phyloP scores from a whole-genome alignment of 2,888 invertebrate genomes.

The Coenonympha glycerion region DNA sequence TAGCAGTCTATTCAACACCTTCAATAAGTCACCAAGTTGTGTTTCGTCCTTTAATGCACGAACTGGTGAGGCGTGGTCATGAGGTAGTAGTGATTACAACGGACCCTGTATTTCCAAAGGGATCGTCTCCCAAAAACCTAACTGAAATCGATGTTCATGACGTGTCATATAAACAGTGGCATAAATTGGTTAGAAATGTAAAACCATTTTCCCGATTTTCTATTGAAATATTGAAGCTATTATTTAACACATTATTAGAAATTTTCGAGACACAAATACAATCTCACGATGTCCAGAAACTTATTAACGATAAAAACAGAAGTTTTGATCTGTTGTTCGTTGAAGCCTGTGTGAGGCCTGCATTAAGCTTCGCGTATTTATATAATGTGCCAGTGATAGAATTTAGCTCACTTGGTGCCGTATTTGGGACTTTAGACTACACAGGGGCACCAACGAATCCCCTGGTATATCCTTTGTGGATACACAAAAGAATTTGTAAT shows the following conservation, averaged over 20 bases:
- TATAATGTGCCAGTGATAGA: constrained; percentile 37
- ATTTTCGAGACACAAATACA: constrained; percentile 21
- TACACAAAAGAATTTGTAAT: constrained; percentile 31
- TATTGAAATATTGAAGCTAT: not conserved
- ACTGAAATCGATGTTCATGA: constrained; percentile 41
- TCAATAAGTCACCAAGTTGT: constrained; percentile 49
- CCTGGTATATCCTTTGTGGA: constrained; percentile 28
- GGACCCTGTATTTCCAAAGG: constrained; percentile 33
- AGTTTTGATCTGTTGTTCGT: constrained; percentile 38
- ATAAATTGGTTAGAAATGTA: too few relatives aligned
- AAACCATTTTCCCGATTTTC: too few relatives aligned
- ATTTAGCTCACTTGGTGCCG: constrained; percentile 36
- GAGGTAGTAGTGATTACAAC: constrained; percentile 44
- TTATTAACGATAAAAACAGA: constrained; percentile 13
- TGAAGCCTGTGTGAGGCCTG: constrained; percentile 32
- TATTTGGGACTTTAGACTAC: constrained; percentile 20
- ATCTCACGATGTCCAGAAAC: constrained; percentile 14
- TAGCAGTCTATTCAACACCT: constrained; percentile 43
- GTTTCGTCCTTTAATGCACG: constrained; percentile 38
- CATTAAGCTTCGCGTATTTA: constrained; percentile 32
- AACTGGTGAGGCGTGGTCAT: constrained; percentile 46
- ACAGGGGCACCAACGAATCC: constrained; percentile 32
- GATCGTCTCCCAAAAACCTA: constrained; percentile 33
- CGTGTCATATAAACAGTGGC: constrained; percentile 30
- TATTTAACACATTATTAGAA: not conserved